phyloP scores from a whole-genome alignment of 2,797 vertebrate species.

The Alcedo quadribrachys region DNA sequence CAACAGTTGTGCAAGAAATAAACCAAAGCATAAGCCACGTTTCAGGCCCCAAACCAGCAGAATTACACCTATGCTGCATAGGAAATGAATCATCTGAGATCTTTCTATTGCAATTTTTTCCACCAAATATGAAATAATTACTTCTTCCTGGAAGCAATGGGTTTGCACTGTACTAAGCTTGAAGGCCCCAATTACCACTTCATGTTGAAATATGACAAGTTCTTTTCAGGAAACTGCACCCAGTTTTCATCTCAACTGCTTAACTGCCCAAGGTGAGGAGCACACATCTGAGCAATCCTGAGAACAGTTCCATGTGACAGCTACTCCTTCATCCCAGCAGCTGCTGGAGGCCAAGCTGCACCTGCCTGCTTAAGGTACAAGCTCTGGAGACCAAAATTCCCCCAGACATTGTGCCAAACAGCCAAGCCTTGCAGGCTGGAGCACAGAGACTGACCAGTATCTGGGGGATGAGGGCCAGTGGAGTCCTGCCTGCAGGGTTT shows the following conservation, averaged over 20 bases:
- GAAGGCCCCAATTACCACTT: background rate
- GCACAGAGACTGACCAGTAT: accelerated
- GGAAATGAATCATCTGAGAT: slow-evolving; percentile 66
- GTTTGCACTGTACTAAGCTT: background rate
- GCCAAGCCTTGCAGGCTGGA: accelerated
- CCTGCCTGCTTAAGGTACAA: background rate
- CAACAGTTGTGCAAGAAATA: slow-evolving; percentile 32
- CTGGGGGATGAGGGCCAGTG: too few relatives aligned
- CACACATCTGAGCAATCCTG: accelerated
- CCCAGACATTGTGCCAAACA: accelerated
- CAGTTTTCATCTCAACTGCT: slow-evolving; percentile 47
- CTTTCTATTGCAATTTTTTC: slow-evolving; percentile 32
- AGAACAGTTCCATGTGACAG: accelerated
- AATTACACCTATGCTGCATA: slow-evolving; percentile 53
- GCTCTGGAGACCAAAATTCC: background rate
- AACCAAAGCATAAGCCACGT: slow-evolving; percentile 20
- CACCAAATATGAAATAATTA: slow-evolving; percentile 3
- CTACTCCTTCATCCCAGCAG: background rate
- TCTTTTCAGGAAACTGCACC: slow-evolving; percentile 59
- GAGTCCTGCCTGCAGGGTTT: background rate
- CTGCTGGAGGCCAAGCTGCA: background rate
- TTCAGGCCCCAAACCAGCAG: slow-evolving; percentile 41
- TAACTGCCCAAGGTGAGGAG: background rate
- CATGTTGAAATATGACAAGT: slow-evolving; percentile 7
- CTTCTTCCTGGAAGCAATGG: slow-evolving; percentile 40